These are phyloP conservation scores for Erpobdella octoculata DNA, from an alignment of 2,888 invertebrate species.

Conservation along the genomic window DNA sequence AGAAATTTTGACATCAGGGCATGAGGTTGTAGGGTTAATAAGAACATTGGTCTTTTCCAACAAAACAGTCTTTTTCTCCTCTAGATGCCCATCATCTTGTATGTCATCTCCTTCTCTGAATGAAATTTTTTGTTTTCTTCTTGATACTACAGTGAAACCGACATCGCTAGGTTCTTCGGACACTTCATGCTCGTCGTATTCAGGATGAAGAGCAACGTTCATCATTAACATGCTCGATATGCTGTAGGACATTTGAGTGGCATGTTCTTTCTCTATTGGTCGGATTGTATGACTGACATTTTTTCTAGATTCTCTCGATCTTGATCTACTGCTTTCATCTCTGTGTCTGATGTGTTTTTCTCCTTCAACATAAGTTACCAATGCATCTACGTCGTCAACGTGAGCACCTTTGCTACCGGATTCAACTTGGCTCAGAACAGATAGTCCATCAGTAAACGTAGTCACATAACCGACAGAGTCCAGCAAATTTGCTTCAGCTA, in stretches of 20 bases:
- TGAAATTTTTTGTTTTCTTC: conserved; percentile 6
- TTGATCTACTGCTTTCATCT: not conserved
- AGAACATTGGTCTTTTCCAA: too few relatives aligned
- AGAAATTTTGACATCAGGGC: too few relatives aligned
- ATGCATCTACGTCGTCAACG: not conserved
- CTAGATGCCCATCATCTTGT: too few relatives aligned
- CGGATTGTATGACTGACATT: not conserved
- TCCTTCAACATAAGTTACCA: conserved; percentile 15
- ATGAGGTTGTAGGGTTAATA: too few relatives aligned
- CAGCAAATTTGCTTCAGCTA: too few relatives aligned
- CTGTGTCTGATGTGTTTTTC: not conserved
- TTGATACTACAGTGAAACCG: conserved; percentile 12
- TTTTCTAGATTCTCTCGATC: conserved; percentile 3
- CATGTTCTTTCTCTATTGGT: not conserved
- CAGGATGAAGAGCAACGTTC: not conserved
- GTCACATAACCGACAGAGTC: not conserved
- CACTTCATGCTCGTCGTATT: not conserved
- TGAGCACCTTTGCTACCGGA: not conserved
- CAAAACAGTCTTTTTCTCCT: too few relatives aligned
- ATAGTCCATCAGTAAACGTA: not conserved
- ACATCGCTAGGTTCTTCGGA: not conserved
- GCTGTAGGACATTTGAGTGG: not conserved
- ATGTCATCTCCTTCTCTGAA: not conserved
- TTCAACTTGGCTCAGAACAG: not conserved
- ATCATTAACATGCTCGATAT: not conserved